Base-by-base conservation (phyloP, 2,888 invertebrate genomes). In the Clivina fossor region DNA sequence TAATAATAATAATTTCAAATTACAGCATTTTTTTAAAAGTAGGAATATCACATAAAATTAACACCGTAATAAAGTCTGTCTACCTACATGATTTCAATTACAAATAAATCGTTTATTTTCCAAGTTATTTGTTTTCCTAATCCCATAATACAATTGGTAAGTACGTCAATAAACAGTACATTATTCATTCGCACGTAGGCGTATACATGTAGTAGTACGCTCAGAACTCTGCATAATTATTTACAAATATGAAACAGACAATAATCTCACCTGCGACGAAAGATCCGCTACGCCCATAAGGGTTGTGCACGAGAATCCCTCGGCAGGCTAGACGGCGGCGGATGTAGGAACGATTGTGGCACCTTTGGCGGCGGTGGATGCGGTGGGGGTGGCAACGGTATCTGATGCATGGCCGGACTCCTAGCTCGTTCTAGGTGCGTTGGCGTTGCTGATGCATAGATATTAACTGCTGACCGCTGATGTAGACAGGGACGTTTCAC, bases 241-340 rank as follows among this genome's bases (percentile, higher is more conserved):
- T 8, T n/a, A 49, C 9, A 20, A 30, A 46, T 41, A 46, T n/a
- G n/a, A n/a, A n/a, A n/a, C n/a, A n/a, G n/a, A 54, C 19, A 13
- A 33, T 26, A 43, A 11, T 40, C 72, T 80, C 78, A 81, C 81
- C 81, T 81, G 80, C 79, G 80, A 77, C 79, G 80, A 70, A 81
- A 78, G 78, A 82, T 82, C 78, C 83, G 84, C 85, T 87, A 87
- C 82, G 87, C 86, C 87, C 87, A 87, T 72, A 86, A 79, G 68
- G 85, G 85, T 76, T 86, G 85, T 69, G 80, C 81, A 71, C 82
- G 69, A 60, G 79, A 66, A 61, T 75, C 74, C 58, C 75, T 66
- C 20, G 75, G 75, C 64, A 74, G 64, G 64, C 72, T 73, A n/a
- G 78, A 76, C 69, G 82, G 76, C 38, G 70, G 72, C 59, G 71